Percentiles rank a stretch among this genome's conserved stretches.
phyloP scores from a whole-genome alignment of 2,113 vertebrate species.

The Rhabdornis inornatus region DNA sequence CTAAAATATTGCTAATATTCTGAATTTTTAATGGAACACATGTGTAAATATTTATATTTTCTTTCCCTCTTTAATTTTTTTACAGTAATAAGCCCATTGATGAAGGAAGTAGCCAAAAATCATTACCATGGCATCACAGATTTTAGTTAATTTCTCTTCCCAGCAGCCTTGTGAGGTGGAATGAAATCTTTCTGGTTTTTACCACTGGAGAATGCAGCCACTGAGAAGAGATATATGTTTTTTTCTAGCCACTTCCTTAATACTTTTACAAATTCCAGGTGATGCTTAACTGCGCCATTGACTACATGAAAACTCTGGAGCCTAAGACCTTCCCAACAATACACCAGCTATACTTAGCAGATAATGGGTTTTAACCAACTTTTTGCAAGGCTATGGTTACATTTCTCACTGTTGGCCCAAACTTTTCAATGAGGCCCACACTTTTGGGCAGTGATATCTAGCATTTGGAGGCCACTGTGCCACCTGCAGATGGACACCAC shows the following conservation, averaged over 20 bases:
- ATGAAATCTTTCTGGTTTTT: background rate
- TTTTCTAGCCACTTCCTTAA: background rate
- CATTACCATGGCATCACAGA: background rate
- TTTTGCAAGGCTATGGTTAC: background rate
- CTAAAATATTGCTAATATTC: background rate
- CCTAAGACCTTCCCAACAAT: background rate
- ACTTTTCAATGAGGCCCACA: background rate
- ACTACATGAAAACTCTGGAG: background rate
- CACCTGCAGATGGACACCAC: background rate
- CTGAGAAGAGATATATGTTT: background rate
- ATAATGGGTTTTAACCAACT: background rate
- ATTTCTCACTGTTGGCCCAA: background rate
- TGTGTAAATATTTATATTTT: slow-evolving; percentile 7
- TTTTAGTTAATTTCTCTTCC: background rate
- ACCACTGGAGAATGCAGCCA: background rate
- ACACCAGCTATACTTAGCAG: background rate
- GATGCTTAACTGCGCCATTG: background rate
- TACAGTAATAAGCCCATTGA: background rate
- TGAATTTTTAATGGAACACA: background rate
- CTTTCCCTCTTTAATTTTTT: background rate
- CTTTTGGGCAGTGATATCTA: background rate
- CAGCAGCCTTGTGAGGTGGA: background rate
- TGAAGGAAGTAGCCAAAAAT: background rate
- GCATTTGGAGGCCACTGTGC: accelerated
- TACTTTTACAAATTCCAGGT: background rate